Evolutionary conservation across 1,140 invertebrate species (phyloP).

Genomic region (Drosophila pandora): DNA sequence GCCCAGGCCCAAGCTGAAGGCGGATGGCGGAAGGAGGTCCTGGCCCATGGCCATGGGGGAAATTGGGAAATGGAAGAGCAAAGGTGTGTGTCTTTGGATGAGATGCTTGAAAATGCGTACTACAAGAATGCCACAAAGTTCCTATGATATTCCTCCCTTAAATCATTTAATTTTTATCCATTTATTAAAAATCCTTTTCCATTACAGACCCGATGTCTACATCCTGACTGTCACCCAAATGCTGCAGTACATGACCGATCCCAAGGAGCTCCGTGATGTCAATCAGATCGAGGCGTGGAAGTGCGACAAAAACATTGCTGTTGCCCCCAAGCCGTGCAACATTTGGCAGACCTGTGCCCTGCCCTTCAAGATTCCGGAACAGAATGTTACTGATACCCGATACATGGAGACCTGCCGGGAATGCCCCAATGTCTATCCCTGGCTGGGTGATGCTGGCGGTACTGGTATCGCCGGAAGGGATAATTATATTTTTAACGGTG

Average conservation of each 20-base stretch:
- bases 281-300: constrained; percentile 90
- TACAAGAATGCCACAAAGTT: no score
- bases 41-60: constrained; percentile 6
- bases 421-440: constrained; percentile 89
- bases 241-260: constrained; percentile 95
- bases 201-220: constrained; percentile 92
- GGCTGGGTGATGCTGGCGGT: constrained; percentile 91
- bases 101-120: constrained; percentile 69
- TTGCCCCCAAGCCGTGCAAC: constrained; percentile 89
- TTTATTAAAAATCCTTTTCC: constrained; percentile 4
- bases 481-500: constrained; percentile 87
- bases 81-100: constrained; percentile 49
- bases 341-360: constrained; percentile 93
- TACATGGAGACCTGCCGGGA: constrained; percentile 95
- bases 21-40: not conserved
- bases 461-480: constrained; percentile 91
- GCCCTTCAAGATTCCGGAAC: constrained; percentile 89
- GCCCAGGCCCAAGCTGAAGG: constrained; percentile 24
- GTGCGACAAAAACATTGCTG: constrained; percentile 89
- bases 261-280: constrained; percentile 88
- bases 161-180: not conserved
- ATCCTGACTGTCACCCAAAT: constrained; percentile 96
- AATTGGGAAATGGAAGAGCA: constrained; percentile 5
- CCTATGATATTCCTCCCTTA: no score
- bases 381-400: constrained; percentile 91